Evolutionary conservation across 2,113 vertebrate species (phyloP).

Genomic region (Dunckerocampus dactyliophorus): DNA sequence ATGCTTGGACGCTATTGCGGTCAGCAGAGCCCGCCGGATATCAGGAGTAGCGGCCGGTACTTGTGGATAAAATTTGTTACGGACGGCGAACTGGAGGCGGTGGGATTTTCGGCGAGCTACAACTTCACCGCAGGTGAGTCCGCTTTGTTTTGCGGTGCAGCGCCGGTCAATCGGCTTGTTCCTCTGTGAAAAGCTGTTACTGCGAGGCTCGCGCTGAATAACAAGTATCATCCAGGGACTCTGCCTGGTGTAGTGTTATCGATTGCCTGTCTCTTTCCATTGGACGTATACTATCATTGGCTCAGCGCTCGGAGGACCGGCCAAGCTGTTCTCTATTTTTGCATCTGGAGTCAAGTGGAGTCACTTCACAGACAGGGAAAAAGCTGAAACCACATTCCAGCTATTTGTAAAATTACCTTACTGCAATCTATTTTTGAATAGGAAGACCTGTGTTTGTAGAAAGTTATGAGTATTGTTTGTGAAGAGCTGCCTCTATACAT

Average conservation of each 20-base stretch:
- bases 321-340: conserved; percentile 11
- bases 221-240: conserved; percentile 29
- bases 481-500: too few relatives aligned
- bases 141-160: neutral
- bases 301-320: conserved; percentile 14
- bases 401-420: too few relatives aligned
- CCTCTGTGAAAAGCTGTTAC: conserved; percentile 16
- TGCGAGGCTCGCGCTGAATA: conserved; percentile 34
- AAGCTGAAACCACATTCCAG: conserved; percentile 3
- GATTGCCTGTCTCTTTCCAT: conserved; percentile 50
- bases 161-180: conserved; percentile 4
- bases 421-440: too few relatives aligned
- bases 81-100: conserved; percentile 96
- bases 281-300: conserved; percentile 31
- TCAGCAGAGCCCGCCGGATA: conserved; percentile 91
- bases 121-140: conserved; percentile 93
- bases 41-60: conserved; percentile 96
- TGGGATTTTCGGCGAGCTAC: conserved; percentile 95
- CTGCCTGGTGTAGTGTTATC: conserved; percentile 38
- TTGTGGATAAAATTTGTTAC: conserved; percentile 99
- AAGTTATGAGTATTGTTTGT: too few relatives aligned
- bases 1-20: conserved; percentile 97
- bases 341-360: conserved; percentile 12
- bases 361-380: neutral
- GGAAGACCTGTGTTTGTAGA: too few relatives aligned